Conservation (phyloP, 2,797 vertebrate genomes). For the Myioborus melanocephalus region DNA sequence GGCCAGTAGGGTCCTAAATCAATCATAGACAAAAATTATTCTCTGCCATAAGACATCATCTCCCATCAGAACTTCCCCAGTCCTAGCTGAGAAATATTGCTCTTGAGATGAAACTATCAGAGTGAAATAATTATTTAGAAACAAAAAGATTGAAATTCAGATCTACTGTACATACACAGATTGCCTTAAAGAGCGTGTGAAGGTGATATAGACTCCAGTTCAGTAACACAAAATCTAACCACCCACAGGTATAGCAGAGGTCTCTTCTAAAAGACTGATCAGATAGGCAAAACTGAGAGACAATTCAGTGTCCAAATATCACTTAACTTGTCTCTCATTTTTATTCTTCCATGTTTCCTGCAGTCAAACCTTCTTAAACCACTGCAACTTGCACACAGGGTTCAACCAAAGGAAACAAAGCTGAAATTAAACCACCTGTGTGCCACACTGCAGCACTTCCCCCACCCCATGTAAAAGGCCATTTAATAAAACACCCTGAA, state of each 20-base stretch:
- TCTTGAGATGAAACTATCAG: background rate
- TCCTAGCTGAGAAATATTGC: background rate
- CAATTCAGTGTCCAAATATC: background rate
- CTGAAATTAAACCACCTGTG: background rate
- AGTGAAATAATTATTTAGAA: background rate
- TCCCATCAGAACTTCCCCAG: background rate
- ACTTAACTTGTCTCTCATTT: background rate
- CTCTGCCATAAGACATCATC: background rate
- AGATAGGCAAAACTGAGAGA: background rate
- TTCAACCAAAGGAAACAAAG: background rate
- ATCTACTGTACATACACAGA: background rate
- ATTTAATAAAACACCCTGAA: background rate
- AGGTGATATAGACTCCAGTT: background rate
- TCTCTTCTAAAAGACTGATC: background rate
- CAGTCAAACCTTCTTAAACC: background rate
- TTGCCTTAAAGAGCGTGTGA: background rate
- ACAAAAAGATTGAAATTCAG: background rate
- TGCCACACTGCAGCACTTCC: background rate
- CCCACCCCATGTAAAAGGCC: accelerated
- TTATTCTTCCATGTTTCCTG: background rate
- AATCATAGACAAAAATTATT: background rate
- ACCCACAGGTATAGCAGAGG: background rate
- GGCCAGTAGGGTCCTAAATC: background rate
- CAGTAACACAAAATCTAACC: background rate
- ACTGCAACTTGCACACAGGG: background rate